phyloP scores from a whole-genome alignment of 2,888 invertebrate species.

The Apoderus coryli region DNA sequence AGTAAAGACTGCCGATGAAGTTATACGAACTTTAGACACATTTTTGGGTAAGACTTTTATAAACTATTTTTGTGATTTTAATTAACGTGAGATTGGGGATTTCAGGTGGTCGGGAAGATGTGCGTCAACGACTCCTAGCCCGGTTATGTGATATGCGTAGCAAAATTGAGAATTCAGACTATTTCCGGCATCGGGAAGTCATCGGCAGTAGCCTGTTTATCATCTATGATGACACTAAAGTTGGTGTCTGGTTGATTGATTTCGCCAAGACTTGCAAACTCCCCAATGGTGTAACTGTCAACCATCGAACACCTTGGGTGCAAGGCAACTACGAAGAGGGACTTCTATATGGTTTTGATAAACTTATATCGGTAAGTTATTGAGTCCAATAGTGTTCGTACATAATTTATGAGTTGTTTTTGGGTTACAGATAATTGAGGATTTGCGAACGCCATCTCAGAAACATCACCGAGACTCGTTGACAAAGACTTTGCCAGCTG shows the following conservation, averaged over 20 bases:
- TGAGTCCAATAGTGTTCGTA: conserved; percentile 6
- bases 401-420: conserved; percentile 9
- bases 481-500: conserved; percentile 23
- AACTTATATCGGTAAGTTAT: conserved; percentile 58
- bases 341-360: conserved; percentile 81
- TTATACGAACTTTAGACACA: conserved; percentile 54
- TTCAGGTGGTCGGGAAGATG: conserved; percentile 46
- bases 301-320: conserved; percentile 71
- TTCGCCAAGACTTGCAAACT: conserved; percentile 84
- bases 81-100: too few relatives aligned
- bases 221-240: conserved; percentile 76
- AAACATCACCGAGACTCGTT: conserved; percentile 19
- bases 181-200: conserved; percentile 80
- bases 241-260: conserved; percentile 93
- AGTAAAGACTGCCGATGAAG: conserved; percentile 63
- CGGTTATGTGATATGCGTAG: conserved; percentile 63
- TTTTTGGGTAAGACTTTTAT: conserved; percentile 65
- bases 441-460: conserved; percentile 17
- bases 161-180: conserved; percentile 69
- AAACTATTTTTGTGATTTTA: too few relatives aligned
- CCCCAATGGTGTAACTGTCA: conserved; percentile 51
- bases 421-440: conserved; percentile 23
- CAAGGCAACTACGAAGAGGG: conserved; percentile 98
- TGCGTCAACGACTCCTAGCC: conserved; percentile 51
- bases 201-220: conserved; percentile 89